Evolutionary conservation across 2,113 vertebrate species (phyloP).

Genomic region (Atractosteus spatula): DNA sequence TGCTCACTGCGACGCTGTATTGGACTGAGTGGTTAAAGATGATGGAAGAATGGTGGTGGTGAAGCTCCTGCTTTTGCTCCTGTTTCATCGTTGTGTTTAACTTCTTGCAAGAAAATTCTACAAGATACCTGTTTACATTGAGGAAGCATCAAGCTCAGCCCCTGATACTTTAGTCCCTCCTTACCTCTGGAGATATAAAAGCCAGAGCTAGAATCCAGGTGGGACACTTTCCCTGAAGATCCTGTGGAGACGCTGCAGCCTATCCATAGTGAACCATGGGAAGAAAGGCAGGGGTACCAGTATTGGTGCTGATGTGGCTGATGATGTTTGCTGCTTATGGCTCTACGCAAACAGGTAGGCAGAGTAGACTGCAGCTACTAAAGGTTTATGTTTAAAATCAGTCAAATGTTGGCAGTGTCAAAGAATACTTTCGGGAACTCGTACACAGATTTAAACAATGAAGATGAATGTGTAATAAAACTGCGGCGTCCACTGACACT

Average conservation of each 20-base stretch:
- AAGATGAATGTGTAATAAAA: constrained; percentile 4
- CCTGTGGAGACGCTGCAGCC: constrained; percentile 14
- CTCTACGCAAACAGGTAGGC: constrained; percentile 33
- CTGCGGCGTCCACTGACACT: constrained; percentile 21
- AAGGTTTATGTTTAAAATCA: not conserved
- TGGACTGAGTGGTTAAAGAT: too few species aligned
- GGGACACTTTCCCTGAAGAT: constrained; percentile 10
- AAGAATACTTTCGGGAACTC: not conserved
- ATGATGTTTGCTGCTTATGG: constrained; percentile 7
- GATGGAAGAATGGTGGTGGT: too few species aligned
- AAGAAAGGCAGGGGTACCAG: constrained; percentile 5
- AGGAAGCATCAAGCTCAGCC: too few species aligned
- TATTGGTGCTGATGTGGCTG: constrained; percentile 20
- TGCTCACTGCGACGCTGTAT: too few species aligned
- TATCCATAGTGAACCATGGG: constrained; percentile 32
- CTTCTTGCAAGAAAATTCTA: too few species aligned
- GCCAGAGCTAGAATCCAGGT: not conserved
- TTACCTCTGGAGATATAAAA: constrained; percentile 33
- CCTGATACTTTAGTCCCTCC: not conserved
- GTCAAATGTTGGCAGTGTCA: not conserved
- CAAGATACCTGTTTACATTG: too few species aligned
- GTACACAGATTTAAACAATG: constrained; percentile 2
- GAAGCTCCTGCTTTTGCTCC: too few species aligned
- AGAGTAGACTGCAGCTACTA: not conserved
- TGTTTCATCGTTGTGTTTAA: too few species aligned